Percentiles rank a stretch among this genome's conserved stretches.
Evolutionary conservation across 1,140 invertebrate genomes (phyloP).

Genomic region (Lamellibrachia luymesi): DNA sequence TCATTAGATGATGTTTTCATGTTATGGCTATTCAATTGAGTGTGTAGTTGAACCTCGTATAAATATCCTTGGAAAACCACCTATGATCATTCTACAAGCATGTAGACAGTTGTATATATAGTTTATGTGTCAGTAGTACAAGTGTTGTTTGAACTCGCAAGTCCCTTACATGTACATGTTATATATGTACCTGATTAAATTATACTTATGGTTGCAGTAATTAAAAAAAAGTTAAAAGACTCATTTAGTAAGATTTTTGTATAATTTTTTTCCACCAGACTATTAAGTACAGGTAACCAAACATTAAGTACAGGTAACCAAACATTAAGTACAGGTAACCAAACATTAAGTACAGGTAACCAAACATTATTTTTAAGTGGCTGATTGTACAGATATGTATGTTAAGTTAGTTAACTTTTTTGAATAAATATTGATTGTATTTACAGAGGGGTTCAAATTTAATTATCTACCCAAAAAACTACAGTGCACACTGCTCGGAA

Average conservation of each 20-base stretch:
- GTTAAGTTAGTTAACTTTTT: too few relatives aligned
- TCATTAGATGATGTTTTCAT: neutral
- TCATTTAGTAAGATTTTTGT: neutral
- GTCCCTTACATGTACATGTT: neutral
- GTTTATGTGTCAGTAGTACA: neutral
- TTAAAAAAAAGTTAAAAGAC: neutral
- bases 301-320: too few relatives aligned
- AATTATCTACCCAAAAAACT: too few relatives aligned
- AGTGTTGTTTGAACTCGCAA: neutral
- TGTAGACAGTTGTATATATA: neutral
- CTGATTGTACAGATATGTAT: too few relatives aligned
- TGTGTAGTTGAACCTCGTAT: neutral
- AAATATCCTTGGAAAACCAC: neutral
- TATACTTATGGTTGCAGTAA: neutral
- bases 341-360: too few relatives aligned
- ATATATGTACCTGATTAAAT: neutral
- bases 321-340: too few relatives aligned
- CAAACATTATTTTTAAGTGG: too few relatives aligned
- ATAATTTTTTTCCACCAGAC: neutral
- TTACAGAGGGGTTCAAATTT: neutral
- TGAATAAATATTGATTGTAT: neutral
- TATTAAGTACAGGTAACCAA: too few relatives aligned
- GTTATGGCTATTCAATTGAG: neutral
- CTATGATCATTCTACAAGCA: neutral
- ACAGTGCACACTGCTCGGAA: too few relatives aligned